These are phyloP conservation scores for Neelides folsomi DNA, from an alignment of 2,888 invertebrate species.

Conservation along the genomic window DNA sequence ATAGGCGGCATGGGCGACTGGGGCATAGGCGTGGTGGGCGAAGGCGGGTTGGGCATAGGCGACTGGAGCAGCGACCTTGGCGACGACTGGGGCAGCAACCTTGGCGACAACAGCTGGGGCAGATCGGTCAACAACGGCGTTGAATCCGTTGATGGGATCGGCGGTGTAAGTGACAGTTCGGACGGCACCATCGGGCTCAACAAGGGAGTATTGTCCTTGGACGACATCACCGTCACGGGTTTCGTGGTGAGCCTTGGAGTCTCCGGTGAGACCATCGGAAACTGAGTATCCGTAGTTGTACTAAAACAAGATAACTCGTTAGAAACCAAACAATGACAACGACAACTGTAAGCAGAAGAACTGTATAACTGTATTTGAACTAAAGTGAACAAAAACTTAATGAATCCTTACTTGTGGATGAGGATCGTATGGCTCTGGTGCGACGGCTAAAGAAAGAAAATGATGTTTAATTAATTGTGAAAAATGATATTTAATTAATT, in stretches of 20 bases:
- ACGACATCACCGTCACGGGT: conserved; percentile 10
- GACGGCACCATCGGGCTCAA: conserved; percentile 9
- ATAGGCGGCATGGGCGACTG: background rate
- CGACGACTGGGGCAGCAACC: background rate
- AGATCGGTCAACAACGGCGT: conserved; percentile 7
- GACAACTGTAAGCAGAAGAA: too few species aligned
- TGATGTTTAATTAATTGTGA: too few species aligned
- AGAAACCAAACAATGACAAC: too few species aligned
- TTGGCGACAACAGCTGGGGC: conserved; percentile 4
- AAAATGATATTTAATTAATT: too few species aligned
- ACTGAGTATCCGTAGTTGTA: conserved; percentile 10
- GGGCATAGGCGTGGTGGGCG: too few species aligned
- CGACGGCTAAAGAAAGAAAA: conserved; percentile 2
- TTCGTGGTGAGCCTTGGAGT: conserved; percentile 10
- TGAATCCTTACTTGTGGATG: conserved; percentile 1
- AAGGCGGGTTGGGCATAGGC: background rate
- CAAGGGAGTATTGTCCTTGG: conserved; percentile 9
- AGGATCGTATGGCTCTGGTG: conserved; percentile 10
- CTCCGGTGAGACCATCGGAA: conserved; percentile 8
- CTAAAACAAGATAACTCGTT: too few species aligned
- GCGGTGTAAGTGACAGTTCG: conserved; percentile 7
- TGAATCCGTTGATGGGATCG: conserved; percentile 7
- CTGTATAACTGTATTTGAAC: too few species aligned
- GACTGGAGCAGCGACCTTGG: background rate
- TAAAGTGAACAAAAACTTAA: too few species aligned